A percentile compares a stretch with the other conserved stretches of the same genome.
phyloP scores from a whole-genome alignment of 2,113 vertebrate species.

The Ceuthmochares aereus region DNA sequence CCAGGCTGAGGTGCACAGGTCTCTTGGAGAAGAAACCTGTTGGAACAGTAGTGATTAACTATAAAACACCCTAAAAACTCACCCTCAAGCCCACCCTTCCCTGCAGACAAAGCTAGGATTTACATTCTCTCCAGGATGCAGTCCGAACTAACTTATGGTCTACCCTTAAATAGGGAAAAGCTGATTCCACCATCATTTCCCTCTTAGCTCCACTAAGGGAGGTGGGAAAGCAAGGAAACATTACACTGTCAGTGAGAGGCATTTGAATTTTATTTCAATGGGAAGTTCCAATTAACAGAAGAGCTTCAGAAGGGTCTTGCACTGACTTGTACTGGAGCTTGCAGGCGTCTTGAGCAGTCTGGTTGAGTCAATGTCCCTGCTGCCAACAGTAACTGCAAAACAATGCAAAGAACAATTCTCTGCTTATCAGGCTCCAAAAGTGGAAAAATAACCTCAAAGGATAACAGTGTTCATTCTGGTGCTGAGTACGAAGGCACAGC shows the following conservation, averaged over 20 bases:
- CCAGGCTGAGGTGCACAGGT: neutral
- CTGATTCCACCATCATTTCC: neutral
- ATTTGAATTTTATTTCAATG: neutral
- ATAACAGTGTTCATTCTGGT: constrained; percentile 13
- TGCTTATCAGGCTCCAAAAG: neutral
- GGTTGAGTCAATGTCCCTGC: neutral
- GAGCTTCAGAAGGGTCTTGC: constrained; percentile 44
- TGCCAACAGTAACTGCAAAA: neutral
- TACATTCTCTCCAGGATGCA: neutral
- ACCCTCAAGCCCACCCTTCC: neutral
- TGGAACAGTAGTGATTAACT: neutral
- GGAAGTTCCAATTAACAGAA: constrained; percentile 28
- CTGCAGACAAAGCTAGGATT: neutral
- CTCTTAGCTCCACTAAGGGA: neutral
- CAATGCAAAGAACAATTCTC: constrained; percentile 30
- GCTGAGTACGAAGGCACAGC: neutral
- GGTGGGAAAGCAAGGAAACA: constrained; percentile 16
- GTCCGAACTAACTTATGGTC: neutral
- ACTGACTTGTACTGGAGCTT: neutral
- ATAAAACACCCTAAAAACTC: neutral
- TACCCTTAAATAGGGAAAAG: neutral
- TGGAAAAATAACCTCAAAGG: constrained; percentile 36
- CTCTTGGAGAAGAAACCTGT: neutral
- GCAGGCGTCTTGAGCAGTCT: neutral
- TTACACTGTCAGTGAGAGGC: neutral